phyloP scores from a whole-genome alignment of 1,140 invertebrate genomes.

The Drosophila teissieri region DNA sequence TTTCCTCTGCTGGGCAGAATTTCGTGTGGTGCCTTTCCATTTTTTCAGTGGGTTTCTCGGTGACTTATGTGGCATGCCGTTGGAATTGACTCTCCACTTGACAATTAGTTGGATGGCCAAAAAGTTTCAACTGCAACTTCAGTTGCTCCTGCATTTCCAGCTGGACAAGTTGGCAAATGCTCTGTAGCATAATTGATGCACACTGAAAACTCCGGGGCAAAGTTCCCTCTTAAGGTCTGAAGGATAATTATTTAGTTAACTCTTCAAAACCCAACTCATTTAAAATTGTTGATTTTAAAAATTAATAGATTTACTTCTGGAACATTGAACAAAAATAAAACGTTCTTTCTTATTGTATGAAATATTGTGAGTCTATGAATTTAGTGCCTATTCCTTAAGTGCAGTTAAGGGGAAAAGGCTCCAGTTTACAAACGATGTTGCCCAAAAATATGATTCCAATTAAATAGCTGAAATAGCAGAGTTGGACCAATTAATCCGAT shows the following conservation, averaged over 20 bases:
- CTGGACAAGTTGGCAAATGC: slow-evolving; percentile 29
- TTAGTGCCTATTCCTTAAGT: not conserved
- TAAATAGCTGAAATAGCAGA: slow-evolving; percentile 7
- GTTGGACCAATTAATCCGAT: slow-evolving; percentile 30
- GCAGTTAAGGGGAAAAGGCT: not conserved
- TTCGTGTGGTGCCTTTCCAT: slow-evolving; percentile 14
- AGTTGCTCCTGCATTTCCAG: slow-evolving; percentile 25
- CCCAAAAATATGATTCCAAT: slow-evolving; percentile 13
- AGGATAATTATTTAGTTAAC: not conserved
- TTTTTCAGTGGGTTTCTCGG: slow-evolving; percentile 12
- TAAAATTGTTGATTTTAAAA: too few species aligned
- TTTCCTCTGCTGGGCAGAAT: slow-evolving; percentile 45
- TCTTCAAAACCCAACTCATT: not conserved
- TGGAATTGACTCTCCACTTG: slow-evolving; percentile 42
- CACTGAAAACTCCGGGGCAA: not conserved
- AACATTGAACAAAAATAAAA: too few species aligned
- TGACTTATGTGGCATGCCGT: slow-evolving; percentile 51
- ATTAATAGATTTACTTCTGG: too few species aligned
- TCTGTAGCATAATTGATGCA: slow-evolving; percentile 9
- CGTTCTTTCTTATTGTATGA: too few species aligned
- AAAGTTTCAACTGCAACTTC: slow-evolving; percentile 56
- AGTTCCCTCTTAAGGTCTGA: too few species aligned
- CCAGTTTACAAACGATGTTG: not conserved
- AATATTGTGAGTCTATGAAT: too few species aligned
- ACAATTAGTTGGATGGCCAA: slow-evolving; percentile 59